Base-by-base conservation (phyloP, 2,888 invertebrate genomes). In the Alcis repandata region DNA sequence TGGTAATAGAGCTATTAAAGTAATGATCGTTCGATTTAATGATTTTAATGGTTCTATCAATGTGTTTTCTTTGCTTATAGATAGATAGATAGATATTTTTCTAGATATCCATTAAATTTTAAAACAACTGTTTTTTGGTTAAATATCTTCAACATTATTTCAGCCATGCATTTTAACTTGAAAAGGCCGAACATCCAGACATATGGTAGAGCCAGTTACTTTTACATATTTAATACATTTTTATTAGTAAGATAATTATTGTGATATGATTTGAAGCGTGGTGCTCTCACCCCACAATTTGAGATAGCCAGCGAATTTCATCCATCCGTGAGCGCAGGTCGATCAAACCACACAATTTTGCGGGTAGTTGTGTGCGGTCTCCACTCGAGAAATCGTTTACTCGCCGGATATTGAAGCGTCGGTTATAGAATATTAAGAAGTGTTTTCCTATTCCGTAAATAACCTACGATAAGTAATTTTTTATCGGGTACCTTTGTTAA, bases 351-450 rank as follows among this genome's bases (percentile, higher is more conserved):
- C 61, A 54, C 57, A 62, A 67, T 67, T 63, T 66, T 64, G 67
- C 27, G 68, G 67, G 69, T 63, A 69, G 63, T 51, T 67, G 43
- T 66, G 59, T 64, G 67, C 60, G 66, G 63, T 68, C 60, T 67
- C 64, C 64, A 66, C 68, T 70, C 45, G 53, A 68, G 68, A 70
- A 71, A 70, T 67, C 66, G 69, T 65, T 69, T 71, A 69, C 58
- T 59, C 62, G 27, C 53, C 69, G 66, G 62, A 71, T 71, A 70
- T 70, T 68, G 69, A 56, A 61, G 71, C 62, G 20, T 40, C 22
- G 61, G 43, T 41, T 58, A 62, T 58, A 56, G 59, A 67, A 66
- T 68, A 68, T 66, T 70, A 67, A 61, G 56, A 69, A 59, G 63
- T 64, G 41, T 53, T 66, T 43, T n/a, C 38, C 17, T 60, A 51